These are phyloP conservation scores for Tympanuchus pallidicinctus DNA, from an alignment of 2,113 vertebrate species.

Conservation along the genomic window DNA sequence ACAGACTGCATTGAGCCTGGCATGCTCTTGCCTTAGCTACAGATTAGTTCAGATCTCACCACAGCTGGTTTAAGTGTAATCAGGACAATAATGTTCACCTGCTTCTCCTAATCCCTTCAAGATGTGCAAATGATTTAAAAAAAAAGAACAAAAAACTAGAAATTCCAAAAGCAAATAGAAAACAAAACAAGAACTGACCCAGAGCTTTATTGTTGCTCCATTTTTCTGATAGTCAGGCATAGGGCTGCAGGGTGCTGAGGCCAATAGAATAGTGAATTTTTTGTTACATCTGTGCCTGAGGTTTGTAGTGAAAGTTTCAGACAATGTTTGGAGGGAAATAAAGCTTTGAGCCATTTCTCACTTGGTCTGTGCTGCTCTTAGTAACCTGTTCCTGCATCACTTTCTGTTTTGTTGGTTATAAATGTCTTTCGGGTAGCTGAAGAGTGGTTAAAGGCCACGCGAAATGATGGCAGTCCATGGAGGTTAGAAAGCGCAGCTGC, in stretches of 20 bases:
- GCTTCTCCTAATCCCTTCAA: background rate
- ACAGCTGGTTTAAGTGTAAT: background rate
- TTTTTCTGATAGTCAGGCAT: rapidly evolving
- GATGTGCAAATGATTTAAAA: background rate
- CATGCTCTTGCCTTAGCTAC: background rate
- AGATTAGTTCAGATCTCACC: slow-evolving; percentile 12
- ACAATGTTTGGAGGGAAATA: background rate
- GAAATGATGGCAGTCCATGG: background rate
- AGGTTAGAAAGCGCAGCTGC: background rate
- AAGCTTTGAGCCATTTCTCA: background rate
- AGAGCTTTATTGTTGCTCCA: background rate
- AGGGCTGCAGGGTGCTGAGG: background rate
- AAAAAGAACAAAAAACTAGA: background rate
- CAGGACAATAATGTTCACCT: slow-evolving; percentile 10
- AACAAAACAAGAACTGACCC: background rate
- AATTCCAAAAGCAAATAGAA: background rate
- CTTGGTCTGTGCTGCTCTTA: background rate
- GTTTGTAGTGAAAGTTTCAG: background rate
- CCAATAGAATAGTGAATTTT: rapidly evolving
- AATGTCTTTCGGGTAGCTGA: background rate
- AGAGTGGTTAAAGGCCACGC: background rate
- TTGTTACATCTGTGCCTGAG: background rate
- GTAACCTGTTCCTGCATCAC: background rate
- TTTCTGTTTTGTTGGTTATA: background rate
- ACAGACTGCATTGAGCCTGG: background rate